Base-by-base conservation (phyloP, 2,888 invertebrate genomes). In the Synanthedon tipuliformis region DNA sequence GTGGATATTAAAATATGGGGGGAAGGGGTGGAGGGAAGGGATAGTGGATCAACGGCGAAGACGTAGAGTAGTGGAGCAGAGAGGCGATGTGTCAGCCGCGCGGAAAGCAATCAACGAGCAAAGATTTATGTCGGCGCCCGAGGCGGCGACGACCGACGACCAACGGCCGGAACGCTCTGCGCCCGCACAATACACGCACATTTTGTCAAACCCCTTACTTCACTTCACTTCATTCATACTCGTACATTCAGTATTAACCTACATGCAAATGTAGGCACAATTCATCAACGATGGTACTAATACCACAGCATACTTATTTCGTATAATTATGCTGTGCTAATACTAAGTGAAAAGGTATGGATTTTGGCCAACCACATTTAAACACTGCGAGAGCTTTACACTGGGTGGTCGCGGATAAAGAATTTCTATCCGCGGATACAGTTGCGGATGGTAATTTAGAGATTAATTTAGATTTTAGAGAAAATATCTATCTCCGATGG, bases 91-190 rank as follows among this genome's bases (percentile, higher is more conserved):
- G 48, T 45, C 15, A 15, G 48, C 48, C 59, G 63, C 60, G 62
- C 55, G 63, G 71, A 71, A 76, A 72, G 77, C 75, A 81, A 81
- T 81, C 81, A 81, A 77, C 76, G 72, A 71, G 71, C 59, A 63
- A 74, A 65, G 78, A 81, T 81, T 80, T 80, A 83, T 74, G 65
- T 61, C 60, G 55, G 63, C 58, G 66, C 71, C 73, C 61, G 69
- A 66, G 70, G 72, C 71, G 61, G 34, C 34, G 34, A 34, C 34
- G 34, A 34, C 34, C 34, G 10, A 34, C 34, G 34, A 10, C 34
- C 23, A 23, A 23, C 23, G 23, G 5, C 34, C 34, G 34, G 65
- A 54, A 51, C 51, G 57, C 60, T 60, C 52, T 57, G 63, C 65
- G 67, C 62, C 58, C 60, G 64, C 65, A 59, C 66, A 55, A 52